A percentile compares a stretch with the other conserved stretches of the same genome.
phyloP scores from a whole-genome alignment of 1,140 invertebrate species.

The Myzus persicae region DNA sequence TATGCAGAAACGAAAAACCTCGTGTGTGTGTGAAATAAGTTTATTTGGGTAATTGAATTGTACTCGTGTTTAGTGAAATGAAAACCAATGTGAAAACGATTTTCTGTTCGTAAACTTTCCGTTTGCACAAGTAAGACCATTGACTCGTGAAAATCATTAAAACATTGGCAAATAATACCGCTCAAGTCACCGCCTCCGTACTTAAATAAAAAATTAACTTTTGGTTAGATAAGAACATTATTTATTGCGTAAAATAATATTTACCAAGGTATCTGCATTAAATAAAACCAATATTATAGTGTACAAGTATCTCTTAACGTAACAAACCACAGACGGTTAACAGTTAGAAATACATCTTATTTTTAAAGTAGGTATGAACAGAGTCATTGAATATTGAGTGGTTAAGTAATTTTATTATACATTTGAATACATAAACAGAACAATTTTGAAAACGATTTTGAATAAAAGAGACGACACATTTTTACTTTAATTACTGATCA shows the following conservation, averaged over 20 bases:
- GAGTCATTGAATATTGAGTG: neutral
- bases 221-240: neutral
- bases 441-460: neutral
- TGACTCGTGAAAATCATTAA: constrained; percentile 26
- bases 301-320: neutral
- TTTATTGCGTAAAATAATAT: neutral
- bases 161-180: constrained; percentile 6
- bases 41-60: constrained; percentile 41
- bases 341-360: neutral
- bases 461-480: too few relatives aligned
- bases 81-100: constrained; percentile 38
- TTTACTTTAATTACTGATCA: too few relatives aligned
- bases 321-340: neutral
- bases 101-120: constrained; percentile 37
- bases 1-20: neutral
- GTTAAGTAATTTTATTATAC: neutral
- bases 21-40: neutral
- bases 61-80: constrained; percentile 31
- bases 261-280: neutral
- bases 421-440: too few relatives aligned
- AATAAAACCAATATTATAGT: neutral
- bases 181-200: neutral
- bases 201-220: constrained; percentile 20
- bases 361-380: neutral
- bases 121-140: neutral